Conservation (phyloP, 2,797 vertebrate species). For the Enteromius argenteus region DNA sequence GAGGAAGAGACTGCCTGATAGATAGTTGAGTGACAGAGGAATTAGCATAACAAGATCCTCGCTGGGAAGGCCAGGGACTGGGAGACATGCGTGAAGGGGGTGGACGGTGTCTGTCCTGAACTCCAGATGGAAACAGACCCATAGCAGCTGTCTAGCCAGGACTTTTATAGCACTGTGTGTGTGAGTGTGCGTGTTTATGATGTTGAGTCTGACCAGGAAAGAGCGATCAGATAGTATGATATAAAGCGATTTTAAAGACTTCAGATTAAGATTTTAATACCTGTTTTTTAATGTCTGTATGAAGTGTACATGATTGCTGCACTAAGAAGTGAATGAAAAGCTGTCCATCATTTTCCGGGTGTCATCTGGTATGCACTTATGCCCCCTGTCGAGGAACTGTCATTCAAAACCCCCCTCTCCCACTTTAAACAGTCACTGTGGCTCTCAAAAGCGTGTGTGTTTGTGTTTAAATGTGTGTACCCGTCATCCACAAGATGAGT, state of each 20-base stretch:
- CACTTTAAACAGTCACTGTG: constrained; percentile 22
- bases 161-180: constrained; percentile 30
- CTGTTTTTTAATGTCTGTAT: not conserved
- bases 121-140: constrained; percentile 95
- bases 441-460: not conserved
- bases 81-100: constrained; percentile 73
- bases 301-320: constrained; percentile 66
- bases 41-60: constrained; percentile 83
- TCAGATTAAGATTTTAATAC: not conserved
- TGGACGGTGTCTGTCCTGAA: constrained; percentile 84
- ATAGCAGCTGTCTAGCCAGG: constrained; percentile 82
- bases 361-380: constrained; percentile 52
- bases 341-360: constrained; percentile 27
- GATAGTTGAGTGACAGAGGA: constrained; percentile 65
- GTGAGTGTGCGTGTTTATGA: constrained; percentile 15
- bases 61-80: constrained; percentile 67
- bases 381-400: constrained; percentile 45
- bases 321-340: constrained; percentile 50
- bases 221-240: not conserved
- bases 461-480: constrained; percentile 26
- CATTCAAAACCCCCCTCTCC: constrained; percentile 42
- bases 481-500: not conserved
- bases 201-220: constrained; percentile 19
- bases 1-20: constrained; percentile 62
- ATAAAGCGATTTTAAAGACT: not conserved